A percentile compares a stretch with the other conserved stretches of the same genome.
These are phyloP conservation scores for Oreochromis mossambicus DNA, from an alignment of 2,797 vertebrate species.

Conservation along the genomic window DNA sequence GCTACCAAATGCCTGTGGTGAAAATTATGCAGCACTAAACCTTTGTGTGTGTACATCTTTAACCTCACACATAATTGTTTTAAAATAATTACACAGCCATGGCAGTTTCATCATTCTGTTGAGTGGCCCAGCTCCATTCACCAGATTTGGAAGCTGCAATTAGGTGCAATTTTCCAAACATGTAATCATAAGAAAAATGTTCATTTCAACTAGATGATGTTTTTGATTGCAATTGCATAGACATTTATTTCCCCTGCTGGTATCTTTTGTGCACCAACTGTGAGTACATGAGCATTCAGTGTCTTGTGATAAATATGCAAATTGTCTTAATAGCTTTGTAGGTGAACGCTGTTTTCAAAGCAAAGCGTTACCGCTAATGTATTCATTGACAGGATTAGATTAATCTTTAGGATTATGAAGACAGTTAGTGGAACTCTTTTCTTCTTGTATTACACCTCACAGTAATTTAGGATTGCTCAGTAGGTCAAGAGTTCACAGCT, in stretches of 20 bases:
- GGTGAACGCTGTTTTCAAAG: background rate
- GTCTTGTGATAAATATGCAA: conserved; percentile 30
- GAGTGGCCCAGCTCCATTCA: conserved; percentile 8
- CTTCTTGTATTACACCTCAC: background rate
- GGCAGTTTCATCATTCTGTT: conserved; percentile 1
- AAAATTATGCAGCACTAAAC: conserved; percentile 12
- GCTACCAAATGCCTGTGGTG: background rate
- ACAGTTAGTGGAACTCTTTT: background rate
- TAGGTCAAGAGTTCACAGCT: conserved; percentile 16
- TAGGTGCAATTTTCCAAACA: conserved; percentile 41
- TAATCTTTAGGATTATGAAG: conserved; percentile 19
- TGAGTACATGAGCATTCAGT: background rate
- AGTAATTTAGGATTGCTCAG: conserved; percentile 11
- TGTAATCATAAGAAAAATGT: conserved; percentile 34
- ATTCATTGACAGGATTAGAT: conserved; percentile 33
- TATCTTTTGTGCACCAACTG: background rate
- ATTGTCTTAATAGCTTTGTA: background rate
- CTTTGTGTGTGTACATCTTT: conserved; percentile 6
- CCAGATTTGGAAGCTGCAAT: conserved; percentile 15
- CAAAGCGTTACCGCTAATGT: background rate
- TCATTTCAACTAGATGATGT: conserved; percentile 5
- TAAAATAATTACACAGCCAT: conserved; percentile 19
- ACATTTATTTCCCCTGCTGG: conserved; percentile 2
- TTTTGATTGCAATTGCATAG: conserved; percentile 47
- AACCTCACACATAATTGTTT: conserved; percentile 25